Percentiles rank a stretch among this genome's conserved stretches.
Conservation (phyloP, 2,888 invertebrate genomes). For the Stenoptilia bipunctidactyla region DNA sequence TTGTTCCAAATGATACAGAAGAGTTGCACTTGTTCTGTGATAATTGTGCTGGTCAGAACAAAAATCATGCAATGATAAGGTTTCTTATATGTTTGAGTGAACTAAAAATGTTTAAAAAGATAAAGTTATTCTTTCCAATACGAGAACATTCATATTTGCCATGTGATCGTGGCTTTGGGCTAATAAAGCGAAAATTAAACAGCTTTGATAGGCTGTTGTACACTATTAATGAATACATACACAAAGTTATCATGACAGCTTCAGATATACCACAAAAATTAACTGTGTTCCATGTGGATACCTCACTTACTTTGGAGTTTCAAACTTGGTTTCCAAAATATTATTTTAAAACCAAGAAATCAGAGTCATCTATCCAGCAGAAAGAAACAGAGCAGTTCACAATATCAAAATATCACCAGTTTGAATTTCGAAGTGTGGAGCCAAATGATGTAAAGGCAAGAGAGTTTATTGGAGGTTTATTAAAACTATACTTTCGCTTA, state of each 20-base stretch:
- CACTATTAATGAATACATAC: background rate
- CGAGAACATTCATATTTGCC: constrained; percentile 2
- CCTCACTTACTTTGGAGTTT: constrained; percentile 1
- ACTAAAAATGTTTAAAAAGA: constrained; percentile 1
- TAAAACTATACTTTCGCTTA: constrained; percentile 2
- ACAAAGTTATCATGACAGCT: constrained; percentile 3
- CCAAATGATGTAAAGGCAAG: constrained; percentile 2
- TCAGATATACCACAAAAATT: constrained; percentile 3
- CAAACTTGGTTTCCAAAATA: constrained; percentile 4
- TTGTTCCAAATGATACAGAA: too few species aligned
- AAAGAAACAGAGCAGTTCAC: constrained; percentile 1
- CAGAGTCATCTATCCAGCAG: constrained; percentile 2
- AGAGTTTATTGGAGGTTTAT: constrained; percentile 4
- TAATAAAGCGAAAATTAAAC: constrained; percentile 5
- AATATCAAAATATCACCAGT: constrained; percentile 5
- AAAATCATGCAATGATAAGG: too few species aligned
- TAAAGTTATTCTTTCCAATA: constrained; percentile 2
- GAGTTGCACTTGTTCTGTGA: too few species aligned
- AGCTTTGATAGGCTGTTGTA: background rate
- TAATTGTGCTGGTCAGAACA: too few species aligned
- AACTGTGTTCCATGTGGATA: constrained; percentile 3
- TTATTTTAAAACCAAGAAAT: constrained; percentile 4
- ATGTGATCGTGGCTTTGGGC: constrained; percentile 2
- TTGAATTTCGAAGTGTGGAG: constrained; percentile 2
- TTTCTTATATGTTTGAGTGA: constrained; percentile 2